Conservation (phyloP, 1,140 invertebrate genomes). For the Trichogramma pretiosum region DNA sequence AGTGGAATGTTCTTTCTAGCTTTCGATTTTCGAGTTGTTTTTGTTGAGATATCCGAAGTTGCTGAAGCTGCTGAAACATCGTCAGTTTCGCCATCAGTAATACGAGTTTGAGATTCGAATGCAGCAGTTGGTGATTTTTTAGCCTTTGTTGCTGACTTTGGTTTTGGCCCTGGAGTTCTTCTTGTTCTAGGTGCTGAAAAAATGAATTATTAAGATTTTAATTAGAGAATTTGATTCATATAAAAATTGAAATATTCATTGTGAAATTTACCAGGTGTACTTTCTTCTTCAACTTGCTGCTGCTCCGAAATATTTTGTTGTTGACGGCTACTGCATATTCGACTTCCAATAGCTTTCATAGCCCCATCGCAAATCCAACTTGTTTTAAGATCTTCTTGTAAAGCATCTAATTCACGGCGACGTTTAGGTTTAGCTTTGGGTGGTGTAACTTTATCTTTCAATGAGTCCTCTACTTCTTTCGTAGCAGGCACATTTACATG, state of each 20-base stretch:
- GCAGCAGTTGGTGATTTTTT: too few species aligned
- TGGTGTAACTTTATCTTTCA: slow-evolving; percentile 26
- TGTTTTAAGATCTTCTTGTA: slow-evolving; percentile 59
- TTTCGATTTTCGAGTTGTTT: slow-evolving; percentile 10
- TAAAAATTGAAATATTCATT: not conserved
- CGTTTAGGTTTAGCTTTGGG: slow-evolving; percentile 18
- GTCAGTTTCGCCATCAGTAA: slow-evolving; percentile 4
- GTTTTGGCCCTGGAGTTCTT: not conserved
- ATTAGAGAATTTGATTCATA: not conserved
- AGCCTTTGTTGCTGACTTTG: not conserved
- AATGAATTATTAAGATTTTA: too few species aligned
- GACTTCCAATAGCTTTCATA: slow-evolving; percentile 42
- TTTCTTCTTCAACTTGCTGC: slow-evolving; percentile 2
- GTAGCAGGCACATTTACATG: too few species aligned
- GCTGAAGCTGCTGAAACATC: not conserved
- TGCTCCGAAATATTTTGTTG: slow-evolving; percentile 16
- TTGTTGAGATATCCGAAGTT: not conserved
- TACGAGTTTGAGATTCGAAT: too few species aligned
- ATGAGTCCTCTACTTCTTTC: slow-evolving; percentile 24
- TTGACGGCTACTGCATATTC: slow-evolving; percentile 33
- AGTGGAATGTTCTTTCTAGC: not conserved
- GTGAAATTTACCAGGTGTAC: not conserved
- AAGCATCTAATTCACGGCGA: slow-evolving; percentile 41
- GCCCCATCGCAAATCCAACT: slow-evolving; percentile 58
- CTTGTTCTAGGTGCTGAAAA: slow-evolving; percentile 2